A percentile compares a stretch with the other conserved stretches of the same genome.
phyloP scores from a whole-genome alignment of 2,113 vertebrate species.

The Kryptolebias marmoratus region DNA sequence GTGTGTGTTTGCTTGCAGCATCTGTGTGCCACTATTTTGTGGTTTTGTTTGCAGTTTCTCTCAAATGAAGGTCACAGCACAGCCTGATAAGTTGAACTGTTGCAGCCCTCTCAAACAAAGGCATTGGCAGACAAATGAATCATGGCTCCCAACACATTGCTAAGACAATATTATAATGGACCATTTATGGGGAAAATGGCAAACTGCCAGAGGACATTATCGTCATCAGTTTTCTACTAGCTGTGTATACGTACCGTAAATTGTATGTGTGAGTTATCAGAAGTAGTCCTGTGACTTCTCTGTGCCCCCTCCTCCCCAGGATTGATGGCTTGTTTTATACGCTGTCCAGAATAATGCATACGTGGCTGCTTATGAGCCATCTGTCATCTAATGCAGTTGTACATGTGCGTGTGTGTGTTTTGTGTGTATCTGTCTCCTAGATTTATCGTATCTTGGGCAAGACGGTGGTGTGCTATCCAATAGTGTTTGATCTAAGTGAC shows the following conservation, averaged over 20 bases:
- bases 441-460: conserved; percentile 97
- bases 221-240: conserved; percentile 41
- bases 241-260: conserved; percentile 17
- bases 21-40: not conserved
- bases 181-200: conserved; percentile 63
- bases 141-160: conserved; percentile 43
- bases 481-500: conserved; percentile 98
- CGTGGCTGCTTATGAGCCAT: conserved; percentile 45
- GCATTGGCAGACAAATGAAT: conserved; percentile 56
- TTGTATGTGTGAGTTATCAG: conserved; percentile 29
- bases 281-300: conserved; percentile 20
- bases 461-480: conserved; percentile 97
- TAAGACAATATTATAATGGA: conserved; percentile 69
- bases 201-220: conserved; percentile 68
- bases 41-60: conserved; percentile 35
- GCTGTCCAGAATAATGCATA: conserved; percentile 58
- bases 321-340: conserved; percentile 71
- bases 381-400: conserved; percentile 54
- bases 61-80: conserved; percentile 49
- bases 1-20: not conserved
- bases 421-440: conserved; percentile 71
- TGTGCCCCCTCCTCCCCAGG: conserved; percentile 40
- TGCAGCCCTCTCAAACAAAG: conserved; percentile 49
- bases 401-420: conserved; percentile 4
- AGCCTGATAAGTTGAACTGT: conserved; percentile 36